Conservation (phyloP, 2,113 vertebrate genomes). For the Lethenteron camtschaticum region DNA sequence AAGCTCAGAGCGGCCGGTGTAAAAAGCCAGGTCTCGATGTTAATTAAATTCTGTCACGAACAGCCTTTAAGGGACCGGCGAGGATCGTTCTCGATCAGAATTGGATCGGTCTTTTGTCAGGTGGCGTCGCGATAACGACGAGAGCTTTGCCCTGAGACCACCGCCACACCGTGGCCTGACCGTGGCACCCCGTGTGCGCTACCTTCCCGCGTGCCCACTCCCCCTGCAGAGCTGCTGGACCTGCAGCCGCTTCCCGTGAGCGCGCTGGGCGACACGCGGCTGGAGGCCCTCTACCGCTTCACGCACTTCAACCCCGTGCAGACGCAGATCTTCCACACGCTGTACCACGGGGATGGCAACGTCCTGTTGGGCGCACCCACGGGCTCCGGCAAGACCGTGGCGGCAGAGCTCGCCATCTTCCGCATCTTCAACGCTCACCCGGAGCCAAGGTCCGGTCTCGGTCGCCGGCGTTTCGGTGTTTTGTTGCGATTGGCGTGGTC, state of each 20-base stretch:
- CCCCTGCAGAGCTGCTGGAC: conserved; percentile 60
- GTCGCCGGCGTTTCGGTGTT: background rate
- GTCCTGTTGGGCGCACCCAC: conserved; percentile 89
- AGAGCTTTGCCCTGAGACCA: too few relatives aligned
- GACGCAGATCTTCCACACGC: conserved; percentile 90
- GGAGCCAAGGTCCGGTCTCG: conserved; percentile 40
- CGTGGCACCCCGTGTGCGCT: too few relatives aligned
- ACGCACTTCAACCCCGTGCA: conserved; percentile 95
- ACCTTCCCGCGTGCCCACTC: conserved; percentile 8
- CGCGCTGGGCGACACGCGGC: conserved; percentile 45
- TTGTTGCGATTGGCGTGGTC: background rate
- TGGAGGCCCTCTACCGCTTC: conserved; percentile 72
- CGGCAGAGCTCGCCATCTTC: conserved; percentile 90
- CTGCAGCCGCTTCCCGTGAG: conserved; percentile 69
- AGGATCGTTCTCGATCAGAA: too few relatives aligned
- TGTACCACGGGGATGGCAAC: conserved; percentile 82
- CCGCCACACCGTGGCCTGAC: too few relatives aligned
- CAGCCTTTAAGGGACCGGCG: too few relatives aligned
- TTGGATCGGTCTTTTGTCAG: too few relatives aligned
- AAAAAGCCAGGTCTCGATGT: too few relatives aligned
- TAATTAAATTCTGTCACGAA: too few relatives aligned
- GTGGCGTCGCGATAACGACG: too few relatives aligned
- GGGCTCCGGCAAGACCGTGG: conserved; percentile 89
- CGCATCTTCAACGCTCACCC: conserved; percentile 73
- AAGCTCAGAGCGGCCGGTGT: too few relatives aligned